phyloP scores from a whole-genome alignment of 2,797 vertebrate genomes.

The Anableps anableps region DNA sequence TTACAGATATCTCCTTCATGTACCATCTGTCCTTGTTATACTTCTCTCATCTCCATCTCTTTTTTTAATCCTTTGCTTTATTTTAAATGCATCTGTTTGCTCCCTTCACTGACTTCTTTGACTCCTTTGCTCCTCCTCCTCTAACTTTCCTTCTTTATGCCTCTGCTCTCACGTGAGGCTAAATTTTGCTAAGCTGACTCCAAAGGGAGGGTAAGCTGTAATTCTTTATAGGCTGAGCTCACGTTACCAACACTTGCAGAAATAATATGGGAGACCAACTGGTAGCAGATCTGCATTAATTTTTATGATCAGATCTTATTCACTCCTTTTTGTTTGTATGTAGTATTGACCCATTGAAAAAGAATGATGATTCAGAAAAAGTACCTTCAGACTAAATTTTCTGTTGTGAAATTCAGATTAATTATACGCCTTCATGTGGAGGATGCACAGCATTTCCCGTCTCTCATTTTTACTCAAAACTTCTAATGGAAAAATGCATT shows the following conservation, averaged over 20 bases:
- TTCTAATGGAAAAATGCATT: not conserved
- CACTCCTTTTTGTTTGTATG: conserved; percentile 6
- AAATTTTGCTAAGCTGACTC: conserved; percentile 26
- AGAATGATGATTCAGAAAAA: not conserved
- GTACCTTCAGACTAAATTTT: not conserved
- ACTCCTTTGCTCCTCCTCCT: not conserved
- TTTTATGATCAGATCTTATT: conserved; percentile 38
- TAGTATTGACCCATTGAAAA: not conserved
- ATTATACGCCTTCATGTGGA: too few species aligned
- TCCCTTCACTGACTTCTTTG: not conserved
- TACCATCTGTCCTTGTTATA: not conserved
- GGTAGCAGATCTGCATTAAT: conserved; percentile 3
- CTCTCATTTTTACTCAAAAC: not conserved
- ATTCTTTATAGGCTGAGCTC: conserved; percentile 37
- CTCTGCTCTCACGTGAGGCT: conserved; percentile 33
- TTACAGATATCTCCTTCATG: conserved; percentile 24
- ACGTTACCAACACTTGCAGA: conserved; percentile 21
- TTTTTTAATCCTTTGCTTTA: not conserved
- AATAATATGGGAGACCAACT: conserved; percentile 9
- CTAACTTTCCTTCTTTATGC: not conserved
- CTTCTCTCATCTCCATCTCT: not conserved
- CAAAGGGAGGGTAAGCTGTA: conserved; percentile 29
- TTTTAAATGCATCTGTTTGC: conserved; percentile 4
- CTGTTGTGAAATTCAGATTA: not conserved
- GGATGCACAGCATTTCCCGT: not conserved